Conservation (phyloP, 2,888 invertebrate genomes). For the Stegana nigrithorax region DNA sequence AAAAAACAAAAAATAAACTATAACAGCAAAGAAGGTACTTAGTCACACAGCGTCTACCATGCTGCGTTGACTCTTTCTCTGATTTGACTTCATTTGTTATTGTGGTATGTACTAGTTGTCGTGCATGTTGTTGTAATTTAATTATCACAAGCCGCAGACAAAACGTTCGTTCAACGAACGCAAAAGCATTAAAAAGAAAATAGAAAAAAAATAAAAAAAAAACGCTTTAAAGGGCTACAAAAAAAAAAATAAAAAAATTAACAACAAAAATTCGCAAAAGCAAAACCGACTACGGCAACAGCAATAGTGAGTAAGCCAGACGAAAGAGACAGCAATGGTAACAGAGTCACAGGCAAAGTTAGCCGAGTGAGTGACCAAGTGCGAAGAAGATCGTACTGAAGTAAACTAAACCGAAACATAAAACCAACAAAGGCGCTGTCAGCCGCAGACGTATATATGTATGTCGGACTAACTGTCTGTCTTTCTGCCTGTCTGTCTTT, state of each 20-base stretch:
- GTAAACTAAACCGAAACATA: background rate
- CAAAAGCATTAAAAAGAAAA: no score
- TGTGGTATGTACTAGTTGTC: background rate
- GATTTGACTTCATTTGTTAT: background rate
- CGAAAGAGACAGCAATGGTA: background rate
- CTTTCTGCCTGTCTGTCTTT: no score
- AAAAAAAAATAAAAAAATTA: no score
- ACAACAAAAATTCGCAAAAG: no score
- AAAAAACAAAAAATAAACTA: no score
- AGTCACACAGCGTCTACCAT: no score
- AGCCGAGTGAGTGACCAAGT: no score
- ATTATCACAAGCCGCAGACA: conserved; percentile 3
- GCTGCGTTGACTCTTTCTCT: background rate
- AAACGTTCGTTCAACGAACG: background rate
- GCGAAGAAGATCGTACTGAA: background rate
- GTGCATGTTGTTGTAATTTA: background rate
- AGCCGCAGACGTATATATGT: background rate
- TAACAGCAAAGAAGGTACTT: no score
- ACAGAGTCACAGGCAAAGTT: no score
- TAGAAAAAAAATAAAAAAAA: background rate
- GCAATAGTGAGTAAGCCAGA: no score
- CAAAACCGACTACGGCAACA: no score
- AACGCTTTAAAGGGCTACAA: background rate
- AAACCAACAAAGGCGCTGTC: no score
- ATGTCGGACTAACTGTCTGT: conserved; percentile 30